phyloP scores from a whole-genome alignment of 2,888 invertebrate species.

The Phanerotoma sp. region DNA sequence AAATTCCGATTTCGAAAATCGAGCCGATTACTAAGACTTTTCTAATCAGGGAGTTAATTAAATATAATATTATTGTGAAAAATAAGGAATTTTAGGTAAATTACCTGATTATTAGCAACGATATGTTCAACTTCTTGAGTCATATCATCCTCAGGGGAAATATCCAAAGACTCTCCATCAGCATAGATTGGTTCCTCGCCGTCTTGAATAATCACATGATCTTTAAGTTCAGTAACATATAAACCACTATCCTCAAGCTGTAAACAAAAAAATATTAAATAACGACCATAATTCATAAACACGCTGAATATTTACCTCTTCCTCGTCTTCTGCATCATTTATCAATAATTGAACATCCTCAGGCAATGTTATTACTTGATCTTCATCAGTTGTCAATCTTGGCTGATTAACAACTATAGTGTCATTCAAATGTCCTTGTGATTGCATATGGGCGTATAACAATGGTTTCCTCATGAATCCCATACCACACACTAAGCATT shows the following conservation, averaged over 20 bases:
- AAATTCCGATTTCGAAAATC: too few species aligned
- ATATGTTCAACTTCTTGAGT: slow-evolving; percentile 44
- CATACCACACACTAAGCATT: slow-evolving; percentile 76
- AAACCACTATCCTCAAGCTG: slow-evolving; percentile 57
- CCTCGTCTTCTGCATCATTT: slow-evolving; percentile 43
- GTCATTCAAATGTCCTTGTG: slow-evolving; percentile 73
- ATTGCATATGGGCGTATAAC: slow-evolving; percentile 75
- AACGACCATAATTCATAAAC: neutral
- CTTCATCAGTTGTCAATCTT: slow-evolving; percentile 64
- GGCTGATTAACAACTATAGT: slow-evolving; percentile 84
- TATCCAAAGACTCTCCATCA: slow-evolving; percentile 47
- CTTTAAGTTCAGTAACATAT: slow-evolving; percentile 60
- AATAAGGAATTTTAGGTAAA: slow-evolving; percentile 11
- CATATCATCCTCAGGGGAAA: slow-evolving; percentile 39
- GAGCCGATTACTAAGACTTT: too few species aligned
- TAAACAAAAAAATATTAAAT: neutral
- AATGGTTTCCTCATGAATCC: slow-evolving; percentile 83
- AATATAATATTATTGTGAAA: too few species aligned
- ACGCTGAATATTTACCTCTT: slow-evolving; percentile 28
- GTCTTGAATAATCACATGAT: slow-evolving; percentile 60
- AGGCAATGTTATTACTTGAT: slow-evolving; percentile 57
- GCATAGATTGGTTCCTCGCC: slow-evolving; percentile 50
- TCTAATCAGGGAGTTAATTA: too few species aligned
- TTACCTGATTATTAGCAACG: slow-evolving; percentile 48
- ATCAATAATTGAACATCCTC: slow-evolving; percentile 53